Evolutionary conservation across 1,140 invertebrate genomes (phyloP), one percentile per base, ranked within the genome.

Genomic region (Aphis craccivora): DNA sequence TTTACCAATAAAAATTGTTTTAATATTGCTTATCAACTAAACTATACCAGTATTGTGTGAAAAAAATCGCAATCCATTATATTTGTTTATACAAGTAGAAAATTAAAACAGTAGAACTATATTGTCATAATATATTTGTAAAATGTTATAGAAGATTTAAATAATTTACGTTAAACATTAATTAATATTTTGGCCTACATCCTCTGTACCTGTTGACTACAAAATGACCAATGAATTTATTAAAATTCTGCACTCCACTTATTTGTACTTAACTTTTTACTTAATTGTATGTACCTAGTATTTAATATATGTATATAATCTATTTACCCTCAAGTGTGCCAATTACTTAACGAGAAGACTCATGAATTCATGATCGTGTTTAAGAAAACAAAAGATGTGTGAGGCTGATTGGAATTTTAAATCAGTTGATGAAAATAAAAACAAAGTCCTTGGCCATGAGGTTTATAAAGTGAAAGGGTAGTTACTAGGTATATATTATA

Each of bases 391-490:
- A 25, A 9, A 48, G 14, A 83, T 35, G 48, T 37, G 45, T 91
- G 90, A 18, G 23, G 25, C 35, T 60, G 89, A 67, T 91, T 5
- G 55, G 90, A 91, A 91, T 91, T 91, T 40, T 37, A 43, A 91
- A 91, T 91, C 23, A 91, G 90, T 67, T 67, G 9, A 14, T 43
- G 67, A 76, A 67, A 67, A 91, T 91, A 25, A 40, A 76, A 91
- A 91, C 2, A 18, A 3, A 76, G 25, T 91, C 55, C 40, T 23
- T 37, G n/a, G 22, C n/a, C 48, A 25, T 89, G 48, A 22, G 7
- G 11, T 53, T 87, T 20, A 87, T 45, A 87, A 43, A 87, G 25
- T 87, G 43, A 87, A 45, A 86, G 22, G 22, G 22, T 43, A 84
- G n/a, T n/a, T 5, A 76, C 37, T 40, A 3, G 37, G 37, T 40